Percentiles rank a stretch among this genome's conserved stretches.
Evolutionary conservation across 2,113 vertebrate species (phyloP).

Genomic region (Hippocampus guttulatus): DNA sequence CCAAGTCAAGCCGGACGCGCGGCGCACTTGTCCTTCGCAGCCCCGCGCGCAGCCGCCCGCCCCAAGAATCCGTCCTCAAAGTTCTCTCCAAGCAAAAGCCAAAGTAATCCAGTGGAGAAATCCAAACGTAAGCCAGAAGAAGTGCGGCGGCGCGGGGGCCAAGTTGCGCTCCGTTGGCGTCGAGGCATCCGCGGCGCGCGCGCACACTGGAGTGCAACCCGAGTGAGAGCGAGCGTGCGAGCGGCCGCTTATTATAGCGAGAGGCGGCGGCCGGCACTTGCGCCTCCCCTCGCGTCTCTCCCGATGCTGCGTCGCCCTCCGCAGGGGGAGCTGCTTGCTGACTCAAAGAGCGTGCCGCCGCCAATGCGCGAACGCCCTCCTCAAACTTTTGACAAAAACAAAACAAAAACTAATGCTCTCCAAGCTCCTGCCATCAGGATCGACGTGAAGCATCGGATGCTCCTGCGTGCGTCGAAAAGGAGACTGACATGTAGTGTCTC

Average conservation of each 20-base stretch:
- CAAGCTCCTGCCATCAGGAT: too few species aligned
- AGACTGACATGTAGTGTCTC: too few species aligned
- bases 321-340: conserved; percentile 63
- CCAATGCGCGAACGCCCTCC: too few species aligned
- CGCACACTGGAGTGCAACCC: conserved; percentile 53
- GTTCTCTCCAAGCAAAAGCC: neutral
- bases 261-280: conserved; percentile 54
- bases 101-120: conserved; percentile 4
- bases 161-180: conserved; percentile 35
- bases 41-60: neutral
- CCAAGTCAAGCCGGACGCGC: conserved; percentile 50
- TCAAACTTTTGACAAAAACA: neutral
- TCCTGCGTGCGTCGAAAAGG: too few species aligned
- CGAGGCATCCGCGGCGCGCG: conserved; percentile 55
- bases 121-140: neutral
- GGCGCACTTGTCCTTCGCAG: conserved; percentile 62
- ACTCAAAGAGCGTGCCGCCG: conserved; percentile 43
- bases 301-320: conserved; percentile 60
- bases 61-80: neutral
- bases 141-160: neutral
- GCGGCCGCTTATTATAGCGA: conserved; percentile 58
- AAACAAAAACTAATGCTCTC: neutral
- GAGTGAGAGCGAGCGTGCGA: conserved; percentile 38
- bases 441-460: too few species aligned
- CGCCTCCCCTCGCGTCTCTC: conserved; percentile 71